Evolutionary conservation across 2,797 vertebrate species (phyloP), one percentile per base, ranked within the genome.

Genomic region (Anableps anableps): DNA sequence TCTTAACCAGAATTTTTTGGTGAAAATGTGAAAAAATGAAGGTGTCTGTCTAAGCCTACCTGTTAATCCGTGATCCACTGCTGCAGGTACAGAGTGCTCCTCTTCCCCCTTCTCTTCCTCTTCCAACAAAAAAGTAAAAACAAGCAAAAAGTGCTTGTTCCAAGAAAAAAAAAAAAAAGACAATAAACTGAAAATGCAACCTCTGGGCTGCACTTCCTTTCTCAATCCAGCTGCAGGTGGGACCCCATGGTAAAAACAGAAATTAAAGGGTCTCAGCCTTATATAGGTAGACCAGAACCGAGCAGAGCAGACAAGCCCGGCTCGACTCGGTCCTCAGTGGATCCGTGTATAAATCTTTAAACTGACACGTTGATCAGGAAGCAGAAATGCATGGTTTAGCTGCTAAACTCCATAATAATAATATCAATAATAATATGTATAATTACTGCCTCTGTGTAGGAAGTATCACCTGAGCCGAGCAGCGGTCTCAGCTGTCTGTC

Each of bases 141-240:
- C 80, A 70, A 16, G 1, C 7, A 34, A 51, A 81, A 79, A 77
- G 47, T 64, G 47, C 7, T 62, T 68, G 4, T 26, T 79, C 51
- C 19, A 43, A 68, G 48, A 66, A 26, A 9, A 1, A 50, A 23
- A n/a, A 21, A 0, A 43, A 26, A 48, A 4, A 38, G 19, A 62
- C 19, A 34, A 34, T 66, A n/a, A 43, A 71, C 26, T 71, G n/a
- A n/a, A 71, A n/a, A 45, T 45, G 68, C 66, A 70, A 70, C 9
- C 23, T 41, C 23, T 5, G 2, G 4, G 23, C 38, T 66, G 62
- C 34, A 38, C 38, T 43, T 26, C 26, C 11, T 45, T 43, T n/a
- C 68, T 91, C 88, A 90, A 85, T 83, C 86, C 82, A 77, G 45
- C 73, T 77, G 85, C 88, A 90, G 87, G 89, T 91, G 84, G 85